These are phyloP conservation scores for Otolemur crassicaudatus DNA, from an alignment of 2,797 vertebrate genomes.

Conservation along the genomic window DNA sequence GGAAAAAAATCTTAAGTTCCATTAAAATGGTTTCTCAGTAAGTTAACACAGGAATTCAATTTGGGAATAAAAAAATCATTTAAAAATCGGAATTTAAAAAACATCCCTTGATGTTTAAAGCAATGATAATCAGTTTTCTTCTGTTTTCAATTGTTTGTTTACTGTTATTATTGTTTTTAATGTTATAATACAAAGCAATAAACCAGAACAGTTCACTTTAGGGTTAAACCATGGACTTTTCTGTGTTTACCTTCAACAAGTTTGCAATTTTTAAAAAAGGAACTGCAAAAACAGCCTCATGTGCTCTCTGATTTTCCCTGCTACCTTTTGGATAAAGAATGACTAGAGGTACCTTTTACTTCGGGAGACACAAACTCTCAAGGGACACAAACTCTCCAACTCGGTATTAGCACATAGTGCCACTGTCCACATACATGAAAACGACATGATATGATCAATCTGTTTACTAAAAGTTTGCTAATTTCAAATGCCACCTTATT, in stretches of 20 bases:
- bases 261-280: not conserved
- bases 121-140: not conserved
- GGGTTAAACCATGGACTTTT: slow-evolving; percentile 9
- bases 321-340: not conserved
- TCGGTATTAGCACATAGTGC: not conserved
- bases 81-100: slow-evolving; percentile 56
- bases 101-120: slow-evolving; percentile 34
- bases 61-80: slow-evolving; percentile 24
- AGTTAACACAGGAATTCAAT: slow-evolving; percentile 62
- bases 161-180: slow-evolving; percentile 29
- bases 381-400: not conserved
- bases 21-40: slow-evolving; percentile 64
- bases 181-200: not conserved
- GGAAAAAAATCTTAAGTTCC: slow-evolving; percentile 29
- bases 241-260: slow-evolving; percentile 18
- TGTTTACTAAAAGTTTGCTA: slow-evolving; percentile 22
- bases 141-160: slow-evolving; percentile 44
- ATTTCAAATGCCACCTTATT: slow-evolving; percentile 42
- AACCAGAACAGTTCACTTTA: not conserved
- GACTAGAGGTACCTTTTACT: not conserved
- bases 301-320: not conserved
- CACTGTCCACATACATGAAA: not conserved
- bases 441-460: not conserved
- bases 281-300: slow-evolving; percentile 21
- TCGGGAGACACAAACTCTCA: not conserved